phyloP scores from a whole-genome alignment of 2,888 invertebrate genomes.

The Agelastica alni region DNA sequence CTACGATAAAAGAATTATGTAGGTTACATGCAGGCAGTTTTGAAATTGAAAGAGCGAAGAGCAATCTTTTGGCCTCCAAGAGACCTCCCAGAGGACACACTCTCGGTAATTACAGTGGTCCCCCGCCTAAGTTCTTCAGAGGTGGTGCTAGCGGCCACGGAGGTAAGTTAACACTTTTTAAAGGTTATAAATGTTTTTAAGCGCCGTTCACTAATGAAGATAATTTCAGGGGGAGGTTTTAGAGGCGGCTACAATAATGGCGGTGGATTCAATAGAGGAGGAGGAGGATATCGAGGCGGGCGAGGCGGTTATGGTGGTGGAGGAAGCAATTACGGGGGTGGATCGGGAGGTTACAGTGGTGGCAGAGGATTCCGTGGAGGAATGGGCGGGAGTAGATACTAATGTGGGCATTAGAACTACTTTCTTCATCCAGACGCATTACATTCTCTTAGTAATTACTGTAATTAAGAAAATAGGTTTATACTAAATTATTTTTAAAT shows the following conservation, averaged over 20 bases:
- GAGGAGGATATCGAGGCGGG: constrained; percentile 26
- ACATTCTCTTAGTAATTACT: too few species aligned
- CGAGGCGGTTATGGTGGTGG: constrained; percentile 31
- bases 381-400: background rate
- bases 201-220: too few species aligned
- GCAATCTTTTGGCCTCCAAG: constrained; percentile 59
- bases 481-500: background rate
- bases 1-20: constrained; percentile 75
- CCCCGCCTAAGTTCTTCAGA: constrained; percentile 56
- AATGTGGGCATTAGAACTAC: too few species aligned
- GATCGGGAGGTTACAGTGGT: constrained; percentile 37
- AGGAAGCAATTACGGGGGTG: constrained; percentile 41
- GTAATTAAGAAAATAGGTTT: too few species aligned
- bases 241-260: constrained; percentile 27
- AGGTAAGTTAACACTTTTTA: too few species aligned
- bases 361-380: constrained; percentile 30
- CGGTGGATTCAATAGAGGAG: constrained; percentile 34
- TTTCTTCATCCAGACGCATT: too few species aligned
- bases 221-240: too few species aligned
- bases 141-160: constrained; percentile 37
- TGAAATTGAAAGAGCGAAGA: constrained; percentile 64
- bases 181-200: too few species aligned
- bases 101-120: constrained; percentile 49
- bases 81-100: constrained; percentile 59
- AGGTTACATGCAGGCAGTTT: constrained; percentile 76